phyloP scores from a whole-genome alignment of 1,140 invertebrate species.

The Pseudobourletiella spinata region DNA sequence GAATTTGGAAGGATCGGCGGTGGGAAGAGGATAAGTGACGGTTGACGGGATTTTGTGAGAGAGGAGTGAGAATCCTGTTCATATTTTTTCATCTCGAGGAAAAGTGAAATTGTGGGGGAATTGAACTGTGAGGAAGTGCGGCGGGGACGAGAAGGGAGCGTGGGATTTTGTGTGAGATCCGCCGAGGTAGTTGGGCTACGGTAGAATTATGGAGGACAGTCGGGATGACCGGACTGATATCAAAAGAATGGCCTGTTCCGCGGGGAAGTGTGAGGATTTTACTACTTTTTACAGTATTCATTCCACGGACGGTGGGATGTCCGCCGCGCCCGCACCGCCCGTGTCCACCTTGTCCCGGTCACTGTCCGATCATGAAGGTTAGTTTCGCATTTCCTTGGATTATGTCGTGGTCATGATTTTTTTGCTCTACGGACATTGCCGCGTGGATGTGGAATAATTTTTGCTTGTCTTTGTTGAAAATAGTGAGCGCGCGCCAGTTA shows the following conservation, averaged over 20 bases:
- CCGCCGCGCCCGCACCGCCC: slow-evolving; percentile 23
- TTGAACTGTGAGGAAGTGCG: background rate
- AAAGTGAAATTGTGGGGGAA: slow-evolving; percentile 3
- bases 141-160: background rate
- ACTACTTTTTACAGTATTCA: slow-evolving; percentile 41
- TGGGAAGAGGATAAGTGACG: too few relatives aligned
- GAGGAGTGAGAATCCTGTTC: background rate
- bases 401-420: background rate
- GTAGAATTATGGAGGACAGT: slow-evolving; percentile 33
- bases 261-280: slow-evolving; percentile 38
- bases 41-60: too few relatives aligned
- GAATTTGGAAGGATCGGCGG: too few relatives aligned
- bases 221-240: slow-evolving; percentile 29
- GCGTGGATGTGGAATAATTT: background rate
- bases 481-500: too few relatives aligned
- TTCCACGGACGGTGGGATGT: slow-evolving; percentile 31
- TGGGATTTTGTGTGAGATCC: background rate
- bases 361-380: slow-evolving; percentile 34
- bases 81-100: background rate
- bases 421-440: background rate
- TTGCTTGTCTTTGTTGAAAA: too few relatives aligned
- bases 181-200: too few relatives aligned
- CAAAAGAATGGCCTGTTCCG: slow-evolving; percentile 18
- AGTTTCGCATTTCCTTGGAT: slow-evolving; percentile 1
- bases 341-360: slow-evolving; percentile 22